Evolutionary conservation across 2,888 invertebrate species (phyloP).

Genomic region (Villa cingulata): DNA sequence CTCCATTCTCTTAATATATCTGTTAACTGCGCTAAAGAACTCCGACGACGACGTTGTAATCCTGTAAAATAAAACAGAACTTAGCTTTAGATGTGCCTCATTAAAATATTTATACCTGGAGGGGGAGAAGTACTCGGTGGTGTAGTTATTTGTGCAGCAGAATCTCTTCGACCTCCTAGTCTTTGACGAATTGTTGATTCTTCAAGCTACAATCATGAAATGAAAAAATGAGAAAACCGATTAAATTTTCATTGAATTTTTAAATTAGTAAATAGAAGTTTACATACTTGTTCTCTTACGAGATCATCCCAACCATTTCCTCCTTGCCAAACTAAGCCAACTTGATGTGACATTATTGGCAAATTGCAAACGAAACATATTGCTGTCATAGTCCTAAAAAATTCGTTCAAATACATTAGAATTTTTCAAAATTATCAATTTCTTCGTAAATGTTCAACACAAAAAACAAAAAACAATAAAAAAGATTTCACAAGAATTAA

Average conservation of each 20-base stretch:
- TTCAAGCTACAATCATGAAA: slow-evolving; percentile 42
- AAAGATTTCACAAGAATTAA: too few species aligned
- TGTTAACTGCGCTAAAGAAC: slow-evolving; percentile 76
- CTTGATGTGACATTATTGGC: slow-evolving; percentile 88
- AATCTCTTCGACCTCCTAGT: slow-evolving; percentile 73
- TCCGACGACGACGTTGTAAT: slow-evolving; percentile 59
- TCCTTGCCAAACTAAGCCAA: slow-evolving; percentile 85
- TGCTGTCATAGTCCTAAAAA: slow-evolving; percentile 77
- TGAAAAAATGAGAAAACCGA: too few species aligned
- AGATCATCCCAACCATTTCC: slow-evolving; percentile 92
- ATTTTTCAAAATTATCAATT: too few species aligned
- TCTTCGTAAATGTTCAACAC: too few species aligned
- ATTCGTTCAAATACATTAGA: too few species aligned
- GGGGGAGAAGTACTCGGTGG: slow-evolving; percentile 65
- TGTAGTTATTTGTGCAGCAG: slow-evolving; percentile 81
- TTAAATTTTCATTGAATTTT: too few species aligned
- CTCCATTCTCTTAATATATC: slow-evolving; percentile 83
- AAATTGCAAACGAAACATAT: slow-evolving; percentile 94
- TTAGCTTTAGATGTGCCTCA: not conserved
- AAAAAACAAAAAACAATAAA: too few species aligned
- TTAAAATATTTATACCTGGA: slow-evolving; percentile 25
- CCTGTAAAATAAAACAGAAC: slow-evolving; percentile 29
- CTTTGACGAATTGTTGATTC: slow-evolving; percentile 74
- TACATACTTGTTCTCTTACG: slow-evolving; percentile 60
- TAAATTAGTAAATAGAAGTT: not conserved